Evolutionary conservation across 2,113 vertebrate genomes (phyloP).

Genomic region (Pelvicachromis taeniatus): DNA sequence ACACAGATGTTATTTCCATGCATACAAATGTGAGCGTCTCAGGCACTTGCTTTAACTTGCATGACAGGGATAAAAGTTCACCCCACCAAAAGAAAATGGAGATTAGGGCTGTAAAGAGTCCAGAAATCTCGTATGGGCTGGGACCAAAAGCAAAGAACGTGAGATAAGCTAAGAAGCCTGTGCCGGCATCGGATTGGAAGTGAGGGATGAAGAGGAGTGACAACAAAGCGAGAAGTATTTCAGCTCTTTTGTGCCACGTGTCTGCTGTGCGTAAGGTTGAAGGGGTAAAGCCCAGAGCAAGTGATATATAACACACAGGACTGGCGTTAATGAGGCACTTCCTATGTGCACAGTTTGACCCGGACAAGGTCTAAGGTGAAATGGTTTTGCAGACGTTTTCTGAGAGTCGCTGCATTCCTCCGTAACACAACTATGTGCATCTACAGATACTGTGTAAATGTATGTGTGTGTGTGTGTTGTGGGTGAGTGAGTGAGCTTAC

Average conservation of each 20-base stretch:
- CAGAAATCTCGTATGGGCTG: not conserved
- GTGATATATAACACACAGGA: conserved; percentile 25
- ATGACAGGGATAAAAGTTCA: not conserved
- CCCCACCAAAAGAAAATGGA: not conserved
- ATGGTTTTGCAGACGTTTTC: not conserved
- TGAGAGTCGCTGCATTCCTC: not conserved
- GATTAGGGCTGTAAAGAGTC: not conserved
- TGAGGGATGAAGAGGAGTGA: conserved; percentile 52
- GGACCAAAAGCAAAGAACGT: not conserved
- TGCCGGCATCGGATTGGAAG: conserved; percentile 17
- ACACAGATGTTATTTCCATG: conserved; percentile 21
- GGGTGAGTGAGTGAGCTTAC: not conserved
- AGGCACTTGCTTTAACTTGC: not conserved
- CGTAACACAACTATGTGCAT: not conserved
- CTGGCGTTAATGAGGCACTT: conserved; percentile 25
- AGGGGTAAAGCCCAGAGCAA: not conserved
- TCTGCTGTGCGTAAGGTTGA: not conserved
- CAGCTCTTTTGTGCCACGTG: conserved; percentile 28
- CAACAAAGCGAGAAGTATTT: not conserved
- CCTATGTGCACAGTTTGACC: not conserved
- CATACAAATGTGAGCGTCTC: not conserved
- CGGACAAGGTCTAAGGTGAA: not conserved
- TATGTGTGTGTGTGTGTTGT: not conserved
- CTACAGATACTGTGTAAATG: not conserved
- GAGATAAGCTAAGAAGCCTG: not conserved